phyloP scores from a whole-genome alignment of 2,113 vertebrate species.

The Zingel zingel region DNA sequence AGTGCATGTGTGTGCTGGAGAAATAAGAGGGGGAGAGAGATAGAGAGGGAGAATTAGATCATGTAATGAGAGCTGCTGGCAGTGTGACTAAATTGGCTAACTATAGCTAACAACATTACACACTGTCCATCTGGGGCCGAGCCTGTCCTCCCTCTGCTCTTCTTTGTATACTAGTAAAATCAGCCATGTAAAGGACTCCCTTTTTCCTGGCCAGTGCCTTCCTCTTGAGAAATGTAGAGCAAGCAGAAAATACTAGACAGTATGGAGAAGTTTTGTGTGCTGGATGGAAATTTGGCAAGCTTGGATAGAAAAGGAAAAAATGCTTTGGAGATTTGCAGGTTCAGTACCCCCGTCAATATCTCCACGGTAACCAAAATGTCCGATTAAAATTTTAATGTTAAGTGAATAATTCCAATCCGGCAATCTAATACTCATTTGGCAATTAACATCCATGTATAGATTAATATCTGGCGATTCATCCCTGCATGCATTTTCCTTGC shows the following conservation, averaged over 20 bases:
- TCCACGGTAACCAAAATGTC: constrained; percentile 46
- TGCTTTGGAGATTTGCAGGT: constrained; percentile 47
- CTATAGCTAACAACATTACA: constrained; percentile 86
- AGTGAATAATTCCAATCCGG: constrained; percentile 24
- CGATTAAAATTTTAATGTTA: constrained; percentile 45
- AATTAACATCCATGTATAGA: constrained; percentile 30
- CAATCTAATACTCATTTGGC: constrained; percentile 29
- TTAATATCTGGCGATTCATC: constrained; percentile 21
- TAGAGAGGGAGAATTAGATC: constrained; percentile 82
- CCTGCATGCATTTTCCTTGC: constrained; percentile 13
- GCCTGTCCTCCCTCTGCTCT: constrained; percentile 75
- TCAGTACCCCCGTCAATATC: constrained; percentile 36
- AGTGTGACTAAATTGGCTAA: constrained; percentile 82
- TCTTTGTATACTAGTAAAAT: constrained; percentile 70
- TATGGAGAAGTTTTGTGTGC: constrained; percentile 10
- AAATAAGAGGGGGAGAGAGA: constrained; percentile 63
- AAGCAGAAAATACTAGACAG: constrained; percentile 27
- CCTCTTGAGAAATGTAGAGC: constrained; percentile 59
- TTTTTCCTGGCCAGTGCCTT: constrained; percentile 38
- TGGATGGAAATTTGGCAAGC: constrained; percentile 33
- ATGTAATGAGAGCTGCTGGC: constrained; percentile 84
- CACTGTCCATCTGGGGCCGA: constrained; percentile 83
- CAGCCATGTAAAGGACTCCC: constrained; percentile 68
- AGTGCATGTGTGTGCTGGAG: constrained; percentile 57
- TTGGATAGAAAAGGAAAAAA: constrained; percentile 29